Conservation (phyloP, 2,113 vertebrate genomes). For the Amazona vittata region DNA sequence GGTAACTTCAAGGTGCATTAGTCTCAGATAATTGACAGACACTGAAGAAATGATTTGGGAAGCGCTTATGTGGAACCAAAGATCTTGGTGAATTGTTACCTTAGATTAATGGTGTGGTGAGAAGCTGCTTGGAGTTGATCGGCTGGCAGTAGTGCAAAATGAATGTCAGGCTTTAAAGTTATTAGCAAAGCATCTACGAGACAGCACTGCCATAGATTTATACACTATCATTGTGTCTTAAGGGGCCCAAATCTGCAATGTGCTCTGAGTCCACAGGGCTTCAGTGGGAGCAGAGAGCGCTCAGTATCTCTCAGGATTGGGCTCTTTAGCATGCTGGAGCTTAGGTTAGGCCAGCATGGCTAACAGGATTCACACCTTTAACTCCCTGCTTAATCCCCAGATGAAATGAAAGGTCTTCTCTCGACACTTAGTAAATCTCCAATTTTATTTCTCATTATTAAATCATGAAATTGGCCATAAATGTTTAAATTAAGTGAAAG, state of each 20-base stretch:
- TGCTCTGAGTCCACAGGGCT: neutral
- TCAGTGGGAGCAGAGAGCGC: neutral
- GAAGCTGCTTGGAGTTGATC: slow-evolving; percentile 40
- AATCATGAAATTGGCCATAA: slow-evolving; percentile 74
- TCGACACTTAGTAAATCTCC: slow-evolving; percentile 68
- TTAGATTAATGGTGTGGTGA: slow-evolving; percentile 36
- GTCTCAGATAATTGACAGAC: slow-evolving; percentile 37
- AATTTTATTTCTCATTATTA: slow-evolving; percentile 79
- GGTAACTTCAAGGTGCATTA: slow-evolving; percentile 7
- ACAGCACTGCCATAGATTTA: neutral
- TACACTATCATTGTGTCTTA: neutral
- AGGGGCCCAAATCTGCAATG: neutral
- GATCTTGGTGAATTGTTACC: slow-evolving; percentile 39
- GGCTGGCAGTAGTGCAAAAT: neutral
- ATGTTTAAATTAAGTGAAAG: slow-evolving; percentile 77
- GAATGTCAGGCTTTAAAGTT: slow-evolving; percentile 42
- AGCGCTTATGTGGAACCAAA: neutral
- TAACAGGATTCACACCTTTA: slow-evolving; percentile 1
- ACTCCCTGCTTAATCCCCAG: slow-evolving; percentile 55
- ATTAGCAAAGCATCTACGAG: slow-evolving; percentile 41
- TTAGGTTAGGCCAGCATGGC: neutral
- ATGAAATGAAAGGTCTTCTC: slow-evolving; percentile 64
- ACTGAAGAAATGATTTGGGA: neutral
- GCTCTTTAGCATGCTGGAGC: neutral
- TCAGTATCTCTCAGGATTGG: neutral